These are phyloP conservation scores for Takifugu ocellatus DNA, from an alignment of 2,797 vertebrate species.

Conservation along the genomic window DNA sequence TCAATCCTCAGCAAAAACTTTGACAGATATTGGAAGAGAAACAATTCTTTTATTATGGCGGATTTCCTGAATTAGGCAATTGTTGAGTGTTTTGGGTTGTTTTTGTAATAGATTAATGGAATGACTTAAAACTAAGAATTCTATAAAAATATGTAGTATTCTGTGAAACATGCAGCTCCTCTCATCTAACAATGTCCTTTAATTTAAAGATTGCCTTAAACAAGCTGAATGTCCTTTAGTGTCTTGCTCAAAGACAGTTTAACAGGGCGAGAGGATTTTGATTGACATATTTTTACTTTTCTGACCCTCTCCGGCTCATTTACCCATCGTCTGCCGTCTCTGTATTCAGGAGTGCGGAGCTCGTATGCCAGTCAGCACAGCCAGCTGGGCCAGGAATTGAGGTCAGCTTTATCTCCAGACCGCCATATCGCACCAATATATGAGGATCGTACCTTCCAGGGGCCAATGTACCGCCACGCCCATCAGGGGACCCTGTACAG, in stretches of 20 bases:
- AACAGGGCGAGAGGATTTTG: neutral
- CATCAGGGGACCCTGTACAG: conserved; percentile 85
- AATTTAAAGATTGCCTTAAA: neutral
- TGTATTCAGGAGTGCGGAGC: conserved; percentile 81
- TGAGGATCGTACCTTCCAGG: conserved; percentile 89
- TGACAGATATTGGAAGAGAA: conserved; percentile 29
- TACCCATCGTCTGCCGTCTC: conserved; percentile 1
- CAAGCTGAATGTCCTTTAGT: conserved; percentile 1
- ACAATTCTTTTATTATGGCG: conserved; percentile 15
- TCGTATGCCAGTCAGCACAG: conserved; percentile 94
- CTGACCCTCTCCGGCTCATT: neutral
- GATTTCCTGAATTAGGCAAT: conserved; percentile 10
- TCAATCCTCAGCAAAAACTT: conserved; percentile 3
- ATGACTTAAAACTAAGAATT: neutral
- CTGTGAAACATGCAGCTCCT: too few species aligned
- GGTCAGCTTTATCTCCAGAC: conserved; percentile 87
- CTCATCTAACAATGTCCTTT: neutral
- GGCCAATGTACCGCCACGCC: conserved; percentile 87
- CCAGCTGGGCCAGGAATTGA: conserved; percentile 86
- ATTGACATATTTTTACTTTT: conserved; percentile 9
- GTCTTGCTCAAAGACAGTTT: conserved; percentile 4
- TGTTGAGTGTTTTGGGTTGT: conserved; percentile 1
- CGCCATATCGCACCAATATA: conserved; percentile 94
- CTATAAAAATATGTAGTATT: neutral
- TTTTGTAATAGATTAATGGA: neutral